Conservation (phyloP, 2,888 invertebrate genomes). For the Acrobeloides nanus region DNA sequence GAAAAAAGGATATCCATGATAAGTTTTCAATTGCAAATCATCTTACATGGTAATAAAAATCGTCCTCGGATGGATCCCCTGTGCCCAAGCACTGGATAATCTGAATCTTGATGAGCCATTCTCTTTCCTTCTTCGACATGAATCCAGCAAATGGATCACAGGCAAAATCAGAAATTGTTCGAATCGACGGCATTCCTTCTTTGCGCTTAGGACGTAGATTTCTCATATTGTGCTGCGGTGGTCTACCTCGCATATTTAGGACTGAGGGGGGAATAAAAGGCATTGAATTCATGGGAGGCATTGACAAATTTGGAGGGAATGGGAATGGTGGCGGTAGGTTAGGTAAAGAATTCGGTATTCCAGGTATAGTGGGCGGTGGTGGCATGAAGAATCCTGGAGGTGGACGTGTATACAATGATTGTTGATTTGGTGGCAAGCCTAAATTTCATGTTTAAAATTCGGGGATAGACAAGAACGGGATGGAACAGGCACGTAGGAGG, state of each 20-base stretch:
- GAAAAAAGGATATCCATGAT: constrained; percentile 1
- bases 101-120: constrained; percentile 92
- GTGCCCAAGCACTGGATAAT: constrained; percentile 73
- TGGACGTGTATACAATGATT: neutral
- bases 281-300: constrained; percentile 3
- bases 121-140: constrained; percentile 87
- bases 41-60: constrained; percentile 77
- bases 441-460: constrained; percentile 1
- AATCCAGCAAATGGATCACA: constrained; percentile 62
- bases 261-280: constrained; percentile 1
- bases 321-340: constrained; percentile 16
- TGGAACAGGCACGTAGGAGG: too few relatives aligned
- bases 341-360: neutral
- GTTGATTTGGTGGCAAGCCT: neutral
- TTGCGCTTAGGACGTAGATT: neutral
- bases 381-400: neutral
- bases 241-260: too few relatives aligned
- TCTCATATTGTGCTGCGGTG: too few relatives aligned
- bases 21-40: neutral
- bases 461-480: neutral
- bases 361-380: neutral
- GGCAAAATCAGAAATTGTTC: constrained; percentile 48
- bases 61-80: constrained; percentile 89
- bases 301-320: constrained; percentile 11
- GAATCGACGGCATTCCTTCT: constrained; percentile 27